Conservation (phyloP, 2,888 invertebrate genomes). For the Ypsolopha scabrella region DNA sequence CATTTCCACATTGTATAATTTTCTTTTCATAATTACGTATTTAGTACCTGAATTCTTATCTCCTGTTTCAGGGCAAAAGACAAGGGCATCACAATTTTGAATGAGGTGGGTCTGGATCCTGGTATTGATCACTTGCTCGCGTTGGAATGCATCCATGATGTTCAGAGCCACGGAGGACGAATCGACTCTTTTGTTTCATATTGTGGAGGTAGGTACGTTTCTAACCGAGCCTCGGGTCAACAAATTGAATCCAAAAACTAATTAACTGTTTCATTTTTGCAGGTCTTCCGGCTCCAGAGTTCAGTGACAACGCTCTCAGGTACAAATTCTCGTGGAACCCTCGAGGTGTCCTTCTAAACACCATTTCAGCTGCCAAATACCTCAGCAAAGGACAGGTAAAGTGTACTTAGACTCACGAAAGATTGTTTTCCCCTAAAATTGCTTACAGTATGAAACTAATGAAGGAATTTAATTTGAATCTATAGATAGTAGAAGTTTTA, state of each 20-base stretch:
- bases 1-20: slow-evolving; percentile 6
- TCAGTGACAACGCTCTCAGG: slow-evolving; percentile 88
- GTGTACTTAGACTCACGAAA: background rate
- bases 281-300: slow-evolving; percentile 97
- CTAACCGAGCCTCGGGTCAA: no score
- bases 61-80: slow-evolving; percentile 77
- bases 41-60: background rate
- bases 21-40: no score
- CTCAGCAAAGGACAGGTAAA: slow-evolving; percentile 81
- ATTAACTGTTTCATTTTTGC: slow-evolving; percentile 5
- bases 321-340: slow-evolving; percentile 99
- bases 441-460: no score
- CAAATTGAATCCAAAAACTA: no score
- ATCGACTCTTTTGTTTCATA: slow-evolving; percentile 96
- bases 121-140: slow-evolving; percentile 99
- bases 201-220: slow-evolving; percentile 78
- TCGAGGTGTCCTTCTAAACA: slow-evolving; percentile 90
- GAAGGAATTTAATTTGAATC: no score
- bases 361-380: slow-evolving; percentile 90
- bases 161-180: slow-evolving; percentile 89
- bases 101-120: slow-evolving; percentile 98
- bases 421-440: background rate
- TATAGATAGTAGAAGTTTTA: slow-evolving; percentile 85
- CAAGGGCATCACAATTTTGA: slow-evolving; percentile 93
- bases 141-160: slow-evolving; percentile 95